Evolutionary conservation across 2,888 invertebrate species (phyloP), one percentile per base, ranked within the genome.

Genomic region (Cerastoderma edule): DNA sequence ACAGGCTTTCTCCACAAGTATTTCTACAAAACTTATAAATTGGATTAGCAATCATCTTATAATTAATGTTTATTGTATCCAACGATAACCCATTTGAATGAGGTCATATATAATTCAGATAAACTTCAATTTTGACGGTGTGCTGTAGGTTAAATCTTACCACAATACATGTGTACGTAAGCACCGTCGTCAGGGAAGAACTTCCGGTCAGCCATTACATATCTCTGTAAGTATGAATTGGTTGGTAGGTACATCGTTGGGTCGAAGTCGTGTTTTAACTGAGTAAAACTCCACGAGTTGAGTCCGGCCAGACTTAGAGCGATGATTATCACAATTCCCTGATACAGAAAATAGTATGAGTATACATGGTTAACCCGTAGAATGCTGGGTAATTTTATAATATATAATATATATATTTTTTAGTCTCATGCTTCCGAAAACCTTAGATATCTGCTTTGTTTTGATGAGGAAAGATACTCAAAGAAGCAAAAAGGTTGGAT

Each of bases 221-320:
- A 96, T 68, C 95, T 92, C 83, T 94, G 94, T 67, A 95, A 94
- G 90, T 96, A 95, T 0, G 95, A 95, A 65, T 94, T 94, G 67
- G 95, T 94, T 0, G 96, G 96, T 72, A 96, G 94, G 89, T 96
- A 96, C 96, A 96, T 96, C 69, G 94, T 94, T 0, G 95, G 95
- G 91, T 96, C 96, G 92, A 96, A 96, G 90, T 95, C 95, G 91
- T 96, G 96, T 89, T 96, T 95, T 67, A 96, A 93, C 83, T 94
- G 94, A 67, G 95, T 92, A 64, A 95, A 93, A 44, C 95, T 95
- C 86, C 95, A 93, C 70, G 95, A 93, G 88, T 95, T 95, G 75
- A 95, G 93, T 30, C 94, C 94, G 5, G 95, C 94, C 74, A 95
- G 93, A 13, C 93, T 92, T 44, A 95, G 68, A 1, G 96, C 95